These are phyloP conservation scores for Psittacula cyanocephala DNA, from an alignment of 2,113 vertebrate species.

Conservation along the genomic window DNA sequence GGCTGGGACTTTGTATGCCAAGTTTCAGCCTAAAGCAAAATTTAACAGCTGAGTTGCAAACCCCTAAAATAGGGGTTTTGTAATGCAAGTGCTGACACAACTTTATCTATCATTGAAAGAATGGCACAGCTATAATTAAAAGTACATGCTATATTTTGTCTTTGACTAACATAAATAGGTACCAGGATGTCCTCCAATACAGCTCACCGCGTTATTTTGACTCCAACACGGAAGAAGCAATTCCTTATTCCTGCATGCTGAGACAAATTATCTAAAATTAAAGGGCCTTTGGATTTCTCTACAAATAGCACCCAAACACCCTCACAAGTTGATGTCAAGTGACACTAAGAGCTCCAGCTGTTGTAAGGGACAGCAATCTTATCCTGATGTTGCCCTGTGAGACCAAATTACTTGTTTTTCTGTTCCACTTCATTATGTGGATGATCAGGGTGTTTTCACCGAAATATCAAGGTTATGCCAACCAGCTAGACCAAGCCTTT, in stretches of 20 bases:
- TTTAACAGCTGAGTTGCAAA: conserved; percentile 50
- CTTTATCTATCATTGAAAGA: background rate
- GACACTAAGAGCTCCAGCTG: background rate
- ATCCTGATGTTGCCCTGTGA: background rate
- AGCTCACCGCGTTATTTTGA: background rate
- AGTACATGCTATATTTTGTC: background rate
- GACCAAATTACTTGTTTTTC: background rate
- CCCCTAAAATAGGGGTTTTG: conserved; percentile 65
- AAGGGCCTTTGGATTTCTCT: background rate
- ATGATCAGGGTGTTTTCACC: background rate
- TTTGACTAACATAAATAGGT: conserved; percentile 47
- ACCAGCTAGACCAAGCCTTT: background rate
- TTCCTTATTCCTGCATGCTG: background rate
- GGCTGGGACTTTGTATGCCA: conserved; percentile 40
- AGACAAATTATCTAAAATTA: background rate
- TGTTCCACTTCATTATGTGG: background rate
- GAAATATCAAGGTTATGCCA: background rate
- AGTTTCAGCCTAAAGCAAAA: conserved; percentile 62
- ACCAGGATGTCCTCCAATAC: background rate
- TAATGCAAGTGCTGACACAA: conserved; percentile 55
- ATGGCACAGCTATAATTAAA: conserved; percentile 46
- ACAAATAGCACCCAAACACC: background rate
- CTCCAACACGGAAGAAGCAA: background rate
- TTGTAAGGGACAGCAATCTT: background rate
- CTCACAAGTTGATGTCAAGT: background rate